Base-by-base conservation (phyloP, 2,888 invertebrate species). In the Bimastos eiseni region DNA sequence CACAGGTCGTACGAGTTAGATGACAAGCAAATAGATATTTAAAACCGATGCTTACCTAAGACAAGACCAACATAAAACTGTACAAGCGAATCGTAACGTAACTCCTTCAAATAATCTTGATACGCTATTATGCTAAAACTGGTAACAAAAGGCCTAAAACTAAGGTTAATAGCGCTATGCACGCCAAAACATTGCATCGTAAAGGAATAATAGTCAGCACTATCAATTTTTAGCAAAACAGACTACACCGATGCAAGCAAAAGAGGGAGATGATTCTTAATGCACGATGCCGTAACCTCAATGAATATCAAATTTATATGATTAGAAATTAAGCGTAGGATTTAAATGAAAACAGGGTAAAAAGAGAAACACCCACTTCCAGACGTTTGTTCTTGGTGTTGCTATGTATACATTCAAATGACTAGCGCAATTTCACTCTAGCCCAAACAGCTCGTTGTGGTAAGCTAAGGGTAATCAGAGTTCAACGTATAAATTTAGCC, bases 351-450 rank as follows among this genome's bases (percentile, higher is more conserved):
- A 70, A 70, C n/a, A 70, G 70, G 13, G 70, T 70, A n/a, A 70
- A 70, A 70, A 70, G 70, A 70, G 70, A 70, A 70, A 70, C 70
- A 70, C 70, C 70, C 70, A 70, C 70, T 70, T 70, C 70, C n/a
- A 70, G 70, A 70, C 70, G 70, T 70, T 70, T 70, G 70, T 70
- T 70, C 70, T 70, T 70, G 70, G 70, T 70, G 70, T 70, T 70
- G 70, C n/a, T n/a, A 70, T 70, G 70, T 70, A n/a, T 70, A 70
- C 70, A 70, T 70, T n/a, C n/a, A n/a, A 30, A 30, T 70, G n/a
- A 70, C 70, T n/a, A n/a, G 70, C 70, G n/a, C 70, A 70, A 70
- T 70, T 70, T n/a, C n/a, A 70, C 4, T 70, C 30, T 70, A 70
- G 70, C 70, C 70, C 70, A n/a, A 70, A 8, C n/a, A 70, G 30